Percentiles rank a stretch among this genome's conserved stretches.
Conservation (phyloP, 1,140 invertebrate genomes). For the Leptinotarsa undecemlineata region DNA sequence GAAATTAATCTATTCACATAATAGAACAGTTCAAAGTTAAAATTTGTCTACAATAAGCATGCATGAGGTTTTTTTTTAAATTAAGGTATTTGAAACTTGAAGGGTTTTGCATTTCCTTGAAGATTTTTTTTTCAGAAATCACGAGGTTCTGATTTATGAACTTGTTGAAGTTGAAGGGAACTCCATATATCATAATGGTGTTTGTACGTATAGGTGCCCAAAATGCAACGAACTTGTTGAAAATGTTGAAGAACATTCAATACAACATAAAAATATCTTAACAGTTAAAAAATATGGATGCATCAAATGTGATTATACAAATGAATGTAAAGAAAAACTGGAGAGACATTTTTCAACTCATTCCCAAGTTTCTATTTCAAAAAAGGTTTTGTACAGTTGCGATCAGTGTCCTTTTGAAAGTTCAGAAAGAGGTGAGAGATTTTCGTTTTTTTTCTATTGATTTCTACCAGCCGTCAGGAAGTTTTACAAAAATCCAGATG, state of each 20-base stretch:
- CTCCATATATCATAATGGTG: background rate
- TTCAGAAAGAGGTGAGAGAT: too few species aligned
- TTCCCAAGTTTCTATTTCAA: background rate
- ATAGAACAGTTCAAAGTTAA: too few species aligned
- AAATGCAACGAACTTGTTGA: background rate
- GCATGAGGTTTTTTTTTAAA: too few species aligned
- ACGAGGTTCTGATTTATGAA: background rate
- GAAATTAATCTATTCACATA: too few species aligned
- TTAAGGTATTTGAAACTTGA: too few species aligned
- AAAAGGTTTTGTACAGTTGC: background rate
- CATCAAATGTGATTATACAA: background rate
- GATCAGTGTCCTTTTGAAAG: background rate
- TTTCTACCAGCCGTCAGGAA: too few species aligned
- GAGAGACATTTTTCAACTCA: background rate
- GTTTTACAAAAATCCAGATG: too few species aligned
- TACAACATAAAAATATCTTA: background rate
- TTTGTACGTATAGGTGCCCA: background rate
- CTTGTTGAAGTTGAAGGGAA: background rate
- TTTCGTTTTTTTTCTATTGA: too few species aligned
- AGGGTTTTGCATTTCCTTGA: background rate
- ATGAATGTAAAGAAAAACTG: background rate
- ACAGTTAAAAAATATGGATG: background rate
- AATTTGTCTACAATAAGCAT: too few species aligned
- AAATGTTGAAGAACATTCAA: background rate
- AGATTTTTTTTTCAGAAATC: background rate